A percentile compares a stretch with the other conserved stretches of the same genome.
Conservation (phyloP, 2,113 vertebrate species). For the Eulemur macaco region DNA sequence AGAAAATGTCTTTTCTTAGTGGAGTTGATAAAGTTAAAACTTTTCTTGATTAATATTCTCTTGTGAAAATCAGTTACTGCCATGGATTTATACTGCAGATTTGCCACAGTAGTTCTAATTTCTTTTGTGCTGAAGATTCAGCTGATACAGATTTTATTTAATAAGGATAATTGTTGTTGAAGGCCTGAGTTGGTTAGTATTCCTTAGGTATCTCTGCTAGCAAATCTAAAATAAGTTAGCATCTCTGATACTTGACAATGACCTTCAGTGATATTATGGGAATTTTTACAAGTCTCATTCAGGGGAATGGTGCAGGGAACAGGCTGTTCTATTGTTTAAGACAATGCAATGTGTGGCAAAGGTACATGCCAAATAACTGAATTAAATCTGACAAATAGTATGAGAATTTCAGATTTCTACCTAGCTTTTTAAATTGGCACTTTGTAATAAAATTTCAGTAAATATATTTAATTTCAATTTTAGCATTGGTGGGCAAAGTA, state of each 20-base stretch:
- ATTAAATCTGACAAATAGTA: conserved; percentile 28
- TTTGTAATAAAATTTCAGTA: conserved; percentile 21
- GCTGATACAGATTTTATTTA: conserved; percentile 80
- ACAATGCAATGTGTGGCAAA: background rate
- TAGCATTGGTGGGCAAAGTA: background rate
- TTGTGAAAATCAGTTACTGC: conserved; percentile 66
- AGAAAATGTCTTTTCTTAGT: conserved; percentile 78
- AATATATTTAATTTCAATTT: conserved; percentile 12
- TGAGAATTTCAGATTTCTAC: background rate
- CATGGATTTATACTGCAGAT: conserved; percentile 72
- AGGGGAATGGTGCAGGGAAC: conserved; percentile 66
- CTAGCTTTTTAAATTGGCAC: background rate
- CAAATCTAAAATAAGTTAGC: conserved; percentile 78
- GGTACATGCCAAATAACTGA: background rate
- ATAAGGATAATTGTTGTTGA: conserved; percentile 82
- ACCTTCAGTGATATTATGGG: conserved; percentile 79
- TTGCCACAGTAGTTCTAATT: conserved; percentile 72
- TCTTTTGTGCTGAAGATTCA: conserved; percentile 78
- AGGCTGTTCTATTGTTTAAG: conserved; percentile 63
- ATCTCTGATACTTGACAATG: conserved; percentile 78
- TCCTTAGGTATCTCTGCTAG: conserved; percentile 75
- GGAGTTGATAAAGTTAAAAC: conserved; percentile 80
- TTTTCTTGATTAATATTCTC: conserved; percentile 81
- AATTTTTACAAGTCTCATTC: conserved; percentile 71
- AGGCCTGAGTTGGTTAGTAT: conserved; percentile 79